Base-by-base conservation (phyloP, 2,888 invertebrate species). In the Heliconius ethilla region DNA sequence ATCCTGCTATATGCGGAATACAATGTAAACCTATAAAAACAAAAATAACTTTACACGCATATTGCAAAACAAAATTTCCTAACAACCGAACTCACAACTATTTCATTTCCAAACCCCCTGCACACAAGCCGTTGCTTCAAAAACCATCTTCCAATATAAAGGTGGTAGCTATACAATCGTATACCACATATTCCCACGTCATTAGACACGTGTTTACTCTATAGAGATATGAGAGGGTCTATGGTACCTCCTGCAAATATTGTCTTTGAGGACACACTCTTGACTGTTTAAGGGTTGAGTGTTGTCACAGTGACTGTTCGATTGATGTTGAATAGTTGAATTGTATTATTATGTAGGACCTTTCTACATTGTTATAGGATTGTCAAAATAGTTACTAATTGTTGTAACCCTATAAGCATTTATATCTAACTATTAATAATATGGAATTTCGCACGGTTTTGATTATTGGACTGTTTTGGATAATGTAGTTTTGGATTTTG, bases 241-340 rank as follows among this genome's bases (percentile, higher is more conserved):
- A 89, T 88, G 86, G 85, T 15, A 27, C 27, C 27, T 92, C 91
- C 93, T 92, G 87, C 92, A 92, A 93, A 93, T 93, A 93, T 93
- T 93, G 92, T 93, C 92, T 91, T 91, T 93, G 92, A 93, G 92
- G 91, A 91, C 92, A 87, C 89, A 88, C 89, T 89, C 84, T 90
- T 90, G 90, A 90, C 89, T 90, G 88, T 88, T 89, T 88, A 90
- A 89, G 91, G 88, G 91, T 89, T 87, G 88, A 87, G 85, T 86
- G 84, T 85, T 83, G 83, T 85, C 86, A 89, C 88, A 86, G 84
- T 83, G 83, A 83, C 82, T 84, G 85, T 84, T 86, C 84, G 83
- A 86, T 86, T 85, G 84, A 51, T 83, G 72, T 70, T 70, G 75
- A 74, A 78, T 79, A 72, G 77, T 78, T 80, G 76, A 81, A 82